Evolutionary conservation across 92 coral and sea anemone genomes (phyloP), one percentile per base, ranked within the genome.

Genomic region (Epizoanthus illoricatus): DNA sequence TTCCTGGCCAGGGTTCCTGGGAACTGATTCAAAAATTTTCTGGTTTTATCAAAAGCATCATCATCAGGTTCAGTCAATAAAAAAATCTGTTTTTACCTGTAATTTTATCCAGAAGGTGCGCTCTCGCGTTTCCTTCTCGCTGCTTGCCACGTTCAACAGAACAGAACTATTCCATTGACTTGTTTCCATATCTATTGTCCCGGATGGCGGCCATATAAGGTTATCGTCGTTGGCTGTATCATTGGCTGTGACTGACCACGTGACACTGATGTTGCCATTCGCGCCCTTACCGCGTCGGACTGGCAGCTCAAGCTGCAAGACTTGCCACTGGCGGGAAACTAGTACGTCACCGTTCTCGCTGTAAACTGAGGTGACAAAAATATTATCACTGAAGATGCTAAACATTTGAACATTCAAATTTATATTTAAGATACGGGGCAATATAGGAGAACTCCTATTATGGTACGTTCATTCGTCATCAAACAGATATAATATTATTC

Each of bases 251-350:
- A 90, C 82, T 28, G 89, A 86, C 99, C 99, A 96, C 59, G 75
- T 68, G 66, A 93, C 90, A 23, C 86, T 89, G 28, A 96, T 84
- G 85, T 84, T 76, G 11, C 99, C 99, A n/a, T 87, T 86, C 5
- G 99, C 83, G 16, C 99, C 99, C 80, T 96, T 96, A 4, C 93
- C 94, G 80, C 99, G 89, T 58, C 88, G 86, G 70, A 96, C 76
- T 18, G 95, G 92, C 68, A 96, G 87, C 41, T 91, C 92, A 8
- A 96, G 87, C 57, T 87, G 78, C 5, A 83, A 82, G 70, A 84
- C 89, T 74, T 86, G 78, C 58, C 84, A 76, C 67, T 87, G 56
- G 4, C 94, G 99, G 41, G 80, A 20, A 49, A 94, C 81, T 17
- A 72, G 74, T 13, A 97, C 80, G 5, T 86, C 90, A 33, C 97